Evolutionary conservation across 1,140 invertebrate species (phyloP).

Genomic region (Penaeus chinensis): DNA sequence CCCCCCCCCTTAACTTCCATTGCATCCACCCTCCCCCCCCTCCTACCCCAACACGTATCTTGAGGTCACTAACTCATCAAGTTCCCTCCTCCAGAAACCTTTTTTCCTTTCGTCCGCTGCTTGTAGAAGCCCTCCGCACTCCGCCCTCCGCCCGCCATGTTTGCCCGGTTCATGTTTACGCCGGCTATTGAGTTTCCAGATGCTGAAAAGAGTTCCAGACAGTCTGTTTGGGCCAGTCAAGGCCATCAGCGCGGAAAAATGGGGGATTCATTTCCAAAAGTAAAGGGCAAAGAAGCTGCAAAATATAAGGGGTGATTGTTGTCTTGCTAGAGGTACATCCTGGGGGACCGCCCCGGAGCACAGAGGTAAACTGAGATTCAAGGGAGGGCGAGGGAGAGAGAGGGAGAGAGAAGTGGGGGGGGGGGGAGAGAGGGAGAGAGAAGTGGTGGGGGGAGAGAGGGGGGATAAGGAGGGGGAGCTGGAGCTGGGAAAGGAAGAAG

Average conservation of each 20-base stretch:
- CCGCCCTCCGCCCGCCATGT: not conserved
- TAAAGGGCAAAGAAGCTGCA: constrained; percentile 25
- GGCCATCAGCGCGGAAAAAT: constrained; percentile 27
- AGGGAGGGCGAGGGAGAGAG: constrained; percentile 3
- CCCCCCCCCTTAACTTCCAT: too few species aligned
- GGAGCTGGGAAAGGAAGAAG: not conserved
- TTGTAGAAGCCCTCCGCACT: too few species aligned
- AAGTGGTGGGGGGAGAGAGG: not conserved
- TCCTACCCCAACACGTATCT: too few species aligned
- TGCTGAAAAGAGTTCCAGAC: constrained; percentile 23
- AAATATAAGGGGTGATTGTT: constrained; percentile 39
- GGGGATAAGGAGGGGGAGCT: not conserved
- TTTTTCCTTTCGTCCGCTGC: too few species aligned
- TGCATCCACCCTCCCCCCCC: too few species aligned
- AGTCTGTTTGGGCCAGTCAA: constrained; percentile 33
- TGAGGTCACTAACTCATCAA: too few species aligned
- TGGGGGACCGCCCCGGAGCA: not conserved
- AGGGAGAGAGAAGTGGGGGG: not conserved
- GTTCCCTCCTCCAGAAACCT: too few species aligned
- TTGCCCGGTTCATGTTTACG: constrained; percentile 29
- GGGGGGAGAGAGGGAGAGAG: not conserved
- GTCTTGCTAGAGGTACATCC: not conserved
- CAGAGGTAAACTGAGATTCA: constrained; percentile 21
- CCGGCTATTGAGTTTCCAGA: constrained; percentile 33
- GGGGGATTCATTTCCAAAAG: constrained; percentile 40